These are phyloP conservation scores for Peucedramus taeniatus DNA, from an alignment of 2,113 vertebrate species.

Conservation along the genomic window DNA sequence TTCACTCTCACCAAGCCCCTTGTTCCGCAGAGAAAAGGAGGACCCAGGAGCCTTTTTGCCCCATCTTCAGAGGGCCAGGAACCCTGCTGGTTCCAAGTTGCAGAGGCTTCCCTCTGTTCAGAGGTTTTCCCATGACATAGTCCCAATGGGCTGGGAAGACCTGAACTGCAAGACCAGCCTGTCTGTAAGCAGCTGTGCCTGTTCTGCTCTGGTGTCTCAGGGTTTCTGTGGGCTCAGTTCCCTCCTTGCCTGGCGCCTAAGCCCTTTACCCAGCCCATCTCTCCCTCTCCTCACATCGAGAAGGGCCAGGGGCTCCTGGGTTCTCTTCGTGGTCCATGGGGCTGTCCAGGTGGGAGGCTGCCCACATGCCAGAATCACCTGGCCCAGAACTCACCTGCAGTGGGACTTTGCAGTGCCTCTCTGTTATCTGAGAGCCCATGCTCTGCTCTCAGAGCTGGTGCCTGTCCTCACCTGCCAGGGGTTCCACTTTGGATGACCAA, in stretches of 20 bases:
- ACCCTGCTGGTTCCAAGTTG: not conserved
- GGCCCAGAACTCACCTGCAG: not conserved
- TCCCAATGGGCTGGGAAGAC: not conserved
- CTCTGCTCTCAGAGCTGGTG: not conserved
- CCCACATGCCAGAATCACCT: not conserved
- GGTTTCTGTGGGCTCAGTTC: not conserved
- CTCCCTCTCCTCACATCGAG: not conserved
- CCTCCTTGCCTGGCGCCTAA: not conserved
- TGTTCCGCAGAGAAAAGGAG: not conserved
- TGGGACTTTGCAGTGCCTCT: not conserved
- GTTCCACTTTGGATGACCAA: not conserved
- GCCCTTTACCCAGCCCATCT: not conserved
- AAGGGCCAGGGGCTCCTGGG: not conserved
- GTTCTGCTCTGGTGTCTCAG: not conserved
- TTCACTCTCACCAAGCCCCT: not conserved
- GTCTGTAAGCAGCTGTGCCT: not conserved
- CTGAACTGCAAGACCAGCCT: conserved; percentile 8
- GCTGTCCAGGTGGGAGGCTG: not conserved
- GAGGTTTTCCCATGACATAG: not conserved
- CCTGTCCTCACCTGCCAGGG: not conserved
- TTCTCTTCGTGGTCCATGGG: fast-evolving
- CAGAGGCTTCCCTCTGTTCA: not conserved
- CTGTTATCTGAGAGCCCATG: not conserved
- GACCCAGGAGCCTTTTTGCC: not conserved
- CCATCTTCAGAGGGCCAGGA: not conserved